These are phyloP conservation scores for Tuberolachnus salignus DNA, from an alignment of 2,888 invertebrate species.

Conservation along the genomic window DNA sequence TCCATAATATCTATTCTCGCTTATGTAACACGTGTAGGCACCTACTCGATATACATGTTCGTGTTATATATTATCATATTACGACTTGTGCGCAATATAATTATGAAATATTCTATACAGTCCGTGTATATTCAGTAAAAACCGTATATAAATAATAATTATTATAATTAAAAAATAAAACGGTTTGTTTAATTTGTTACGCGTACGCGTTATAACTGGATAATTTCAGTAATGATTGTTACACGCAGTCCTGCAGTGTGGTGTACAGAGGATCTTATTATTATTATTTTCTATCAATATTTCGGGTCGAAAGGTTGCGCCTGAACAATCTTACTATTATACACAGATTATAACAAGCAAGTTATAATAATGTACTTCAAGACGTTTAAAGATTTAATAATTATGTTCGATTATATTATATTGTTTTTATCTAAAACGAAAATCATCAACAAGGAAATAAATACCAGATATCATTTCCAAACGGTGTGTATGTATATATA, in stretches of 20 bases:
- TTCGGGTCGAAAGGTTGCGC: constrained; percentile 13
- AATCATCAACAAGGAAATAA: background rate
- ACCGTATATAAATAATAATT: background rate
- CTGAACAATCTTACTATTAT: constrained; percentile 17
- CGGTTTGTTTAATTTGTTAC: background rate
- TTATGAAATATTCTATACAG: too few relatives aligned
- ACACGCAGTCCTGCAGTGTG: background rate
- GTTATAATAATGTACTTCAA: constrained; percentile 2
- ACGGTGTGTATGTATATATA: too few relatives aligned
- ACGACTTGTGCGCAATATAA: too few relatives aligned
- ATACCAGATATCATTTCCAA: too few relatives aligned
- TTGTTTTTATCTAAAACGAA: background rate
- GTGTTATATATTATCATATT: too few relatives aligned
- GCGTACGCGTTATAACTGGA: constrained; percentile 17
- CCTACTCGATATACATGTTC: too few relatives aligned
- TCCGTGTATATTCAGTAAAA: background rate
- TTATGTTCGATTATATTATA: background rate
- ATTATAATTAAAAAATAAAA: constrained; percentile 15
- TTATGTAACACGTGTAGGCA: too few relatives aligned
- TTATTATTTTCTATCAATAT: constrained; percentile 22
- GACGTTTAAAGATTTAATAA: background rate
- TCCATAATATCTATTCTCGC: too few relatives aligned
- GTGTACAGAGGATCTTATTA: background rate
- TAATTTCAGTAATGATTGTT: constrained; percentile 7
- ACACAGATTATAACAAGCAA: constrained; percentile 22